phyloP scores from a whole-genome alignment of 30 jellyfish, hydroid and myxozoan genomes.

The Aurelia sp. region DNA sequence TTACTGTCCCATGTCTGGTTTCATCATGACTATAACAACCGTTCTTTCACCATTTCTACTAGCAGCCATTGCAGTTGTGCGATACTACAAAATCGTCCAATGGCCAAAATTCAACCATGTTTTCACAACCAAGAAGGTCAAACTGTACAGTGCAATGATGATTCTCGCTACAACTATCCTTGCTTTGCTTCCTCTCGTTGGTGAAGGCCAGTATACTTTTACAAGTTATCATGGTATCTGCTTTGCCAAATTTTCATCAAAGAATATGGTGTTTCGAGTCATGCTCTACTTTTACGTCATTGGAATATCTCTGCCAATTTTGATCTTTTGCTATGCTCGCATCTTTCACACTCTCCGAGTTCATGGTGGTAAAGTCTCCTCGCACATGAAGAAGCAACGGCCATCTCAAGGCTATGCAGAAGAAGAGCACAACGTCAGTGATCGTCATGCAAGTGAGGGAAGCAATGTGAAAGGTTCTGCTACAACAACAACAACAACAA shows the following conservation, averaged over 20 bases:
- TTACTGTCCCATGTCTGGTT: background rate
- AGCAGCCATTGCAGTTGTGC: background rate
- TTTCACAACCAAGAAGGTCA: background rate
- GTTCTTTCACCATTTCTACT: background rate
- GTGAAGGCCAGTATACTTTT: constrained; percentile 4
- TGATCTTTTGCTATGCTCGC: background rate
- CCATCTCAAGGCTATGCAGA: background rate
- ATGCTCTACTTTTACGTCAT: background rate
- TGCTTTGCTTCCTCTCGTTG: background rate
- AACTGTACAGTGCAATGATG: background rate
- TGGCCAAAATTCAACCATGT: background rate
- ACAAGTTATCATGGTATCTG: background rate
- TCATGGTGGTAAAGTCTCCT: background rate
- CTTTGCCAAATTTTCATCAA: background rate
- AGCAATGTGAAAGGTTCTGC: too few relatives aligned
- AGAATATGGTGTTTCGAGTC: background rate
- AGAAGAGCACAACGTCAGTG: background rate
- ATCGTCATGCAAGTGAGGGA: background rate
- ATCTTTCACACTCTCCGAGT: background rate
- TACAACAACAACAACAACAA: too few relatives aligned
- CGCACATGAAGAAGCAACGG: background rate
- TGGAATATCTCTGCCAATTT: background rate
- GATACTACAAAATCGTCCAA: background rate
- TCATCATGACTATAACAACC: background rate
- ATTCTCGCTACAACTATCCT: background rate